phyloP scores from a whole-genome alignment of 1,140 invertebrate genomes.

The Rhagoletis zephyria region DNA sequence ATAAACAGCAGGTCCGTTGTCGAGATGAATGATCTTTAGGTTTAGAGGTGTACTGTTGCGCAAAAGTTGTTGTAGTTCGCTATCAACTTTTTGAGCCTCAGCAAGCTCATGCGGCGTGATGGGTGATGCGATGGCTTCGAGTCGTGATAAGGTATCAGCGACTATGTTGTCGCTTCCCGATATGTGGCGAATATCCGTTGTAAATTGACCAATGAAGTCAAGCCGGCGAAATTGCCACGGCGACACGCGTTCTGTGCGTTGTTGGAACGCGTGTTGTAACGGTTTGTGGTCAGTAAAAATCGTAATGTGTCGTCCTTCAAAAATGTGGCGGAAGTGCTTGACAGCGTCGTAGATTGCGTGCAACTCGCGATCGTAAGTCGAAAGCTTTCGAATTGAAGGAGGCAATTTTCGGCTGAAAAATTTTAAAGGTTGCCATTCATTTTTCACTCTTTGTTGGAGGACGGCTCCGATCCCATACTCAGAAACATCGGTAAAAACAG shows the following conservation, averaged over 20 bases:
- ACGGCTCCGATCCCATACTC: slow-evolving; percentile 59
- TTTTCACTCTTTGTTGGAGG: slow-evolving; percentile 56
- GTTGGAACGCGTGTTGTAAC: slow-evolving; percentile 65
- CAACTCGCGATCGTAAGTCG: slow-evolving; percentile 70
- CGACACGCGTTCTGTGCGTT: slow-evolving; percentile 40
- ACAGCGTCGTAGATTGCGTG: slow-evolving; percentile 65
- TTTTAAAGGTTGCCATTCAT: slow-evolving; percentile 59
- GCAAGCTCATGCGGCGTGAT: no score
- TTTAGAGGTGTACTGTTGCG: no score
- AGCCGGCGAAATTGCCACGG: slow-evolving; percentile 57
- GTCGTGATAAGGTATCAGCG: no score
- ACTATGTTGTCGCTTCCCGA: no score
- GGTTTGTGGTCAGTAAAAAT: slow-evolving; percentile 73
- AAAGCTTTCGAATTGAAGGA: slow-evolving; percentile 57
- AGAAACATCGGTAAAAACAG: slow-evolving; percentile 56
- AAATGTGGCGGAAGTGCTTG: slow-evolving; percentile 64
- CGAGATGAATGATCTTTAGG: no score
- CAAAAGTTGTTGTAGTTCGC: no score
- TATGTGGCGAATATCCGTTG: no score
- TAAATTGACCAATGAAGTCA: not conserved
- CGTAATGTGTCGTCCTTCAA: slow-evolving; percentile 65
- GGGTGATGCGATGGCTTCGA: no score
- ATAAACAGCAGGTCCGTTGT: no score
- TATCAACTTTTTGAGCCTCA: no score
- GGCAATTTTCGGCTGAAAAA: slow-evolving; percentile 61